Conservation (phyloP, 2,888 invertebrate species). For the Chymomyza caudatula region DNA sequence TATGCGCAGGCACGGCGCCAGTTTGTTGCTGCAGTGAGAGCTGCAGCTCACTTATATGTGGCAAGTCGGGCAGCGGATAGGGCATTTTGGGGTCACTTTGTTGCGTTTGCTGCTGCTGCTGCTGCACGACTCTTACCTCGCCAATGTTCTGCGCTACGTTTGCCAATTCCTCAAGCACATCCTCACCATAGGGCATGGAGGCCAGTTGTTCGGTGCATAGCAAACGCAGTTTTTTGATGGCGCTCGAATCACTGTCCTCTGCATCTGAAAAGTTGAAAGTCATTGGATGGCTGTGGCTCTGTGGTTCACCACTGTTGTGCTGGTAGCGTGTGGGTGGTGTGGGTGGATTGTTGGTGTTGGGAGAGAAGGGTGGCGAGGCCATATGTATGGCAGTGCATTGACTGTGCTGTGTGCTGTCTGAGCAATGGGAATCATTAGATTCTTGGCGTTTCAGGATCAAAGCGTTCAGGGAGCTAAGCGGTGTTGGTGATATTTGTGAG, state of each 20-base stretch:
- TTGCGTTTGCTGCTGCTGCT: conserved; percentile 13
- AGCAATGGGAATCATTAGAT: conserved; percentile 82
- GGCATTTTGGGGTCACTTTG: conserved; percentile 77
- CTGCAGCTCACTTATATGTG: conserved; percentile 78
- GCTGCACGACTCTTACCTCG: conserved; percentile 52
- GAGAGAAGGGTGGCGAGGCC: conserved; percentile 50
- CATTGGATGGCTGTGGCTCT: conserved; percentile 16
- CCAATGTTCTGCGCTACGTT: conserved; percentile 80
- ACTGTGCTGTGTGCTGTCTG: conserved; percentile 82
- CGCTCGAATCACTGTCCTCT: conserved; percentile 40
- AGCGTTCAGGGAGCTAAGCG: conserved; percentile 8
- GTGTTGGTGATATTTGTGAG: conserved; percentile 15
- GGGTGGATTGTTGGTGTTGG: conserved; percentile 36
- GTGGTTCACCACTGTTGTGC: conserved; percentile 26
- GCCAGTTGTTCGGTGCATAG: conserved; percentile 83
- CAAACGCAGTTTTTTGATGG: conserved; percentile 81
- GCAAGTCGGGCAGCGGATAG: conserved; percentile 79
- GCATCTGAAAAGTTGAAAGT: conserved; percentile 41
- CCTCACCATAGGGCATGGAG: conserved; percentile 84
- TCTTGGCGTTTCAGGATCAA: conserved; percentile 79
- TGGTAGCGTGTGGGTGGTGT: conserved; percentile 4
- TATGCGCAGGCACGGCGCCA: conserved; percentile 14
- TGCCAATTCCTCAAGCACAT: conserved; percentile 84
- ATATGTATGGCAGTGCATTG: conserved; percentile 82
- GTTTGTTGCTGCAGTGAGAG: conserved; percentile 43